These are phyloP conservation scores for Mallateleia sp. DNA, from an alignment of 2,888 invertebrate species.

Conservation along the genomic window DNA sequence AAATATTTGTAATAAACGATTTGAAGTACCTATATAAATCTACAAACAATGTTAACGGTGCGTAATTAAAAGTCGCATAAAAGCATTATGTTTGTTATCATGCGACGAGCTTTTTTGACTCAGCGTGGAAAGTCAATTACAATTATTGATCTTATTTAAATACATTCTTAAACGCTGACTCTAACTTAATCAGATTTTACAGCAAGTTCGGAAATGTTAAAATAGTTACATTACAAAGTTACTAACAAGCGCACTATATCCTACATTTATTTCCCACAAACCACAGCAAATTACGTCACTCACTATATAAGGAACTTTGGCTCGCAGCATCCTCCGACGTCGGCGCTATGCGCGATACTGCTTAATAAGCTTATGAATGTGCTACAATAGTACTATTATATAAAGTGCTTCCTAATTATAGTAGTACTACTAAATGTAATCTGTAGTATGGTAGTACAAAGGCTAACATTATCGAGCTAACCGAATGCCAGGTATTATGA, in stretches of 20 bases:
- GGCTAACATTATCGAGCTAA: slow-evolving; percentile 67
- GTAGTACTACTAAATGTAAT: slow-evolving; percentile 72
- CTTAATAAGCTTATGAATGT: slow-evolving; percentile 75
- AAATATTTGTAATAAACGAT: too few relatives aligned
- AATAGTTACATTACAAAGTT: slow-evolving; percentile 47
- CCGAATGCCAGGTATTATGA: slow-evolving; percentile 55
- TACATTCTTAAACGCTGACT: too few relatives aligned
- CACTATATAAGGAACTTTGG: slow-evolving; percentile 66
- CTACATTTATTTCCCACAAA: slow-evolving; percentile 61
- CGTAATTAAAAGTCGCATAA: too few relatives aligned
- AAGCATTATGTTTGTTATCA: too few relatives aligned
- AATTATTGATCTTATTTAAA: too few relatives aligned
- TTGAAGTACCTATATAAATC: too few relatives aligned
- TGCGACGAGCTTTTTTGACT: too few relatives aligned
- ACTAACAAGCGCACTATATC: slow-evolving; percentile 42
- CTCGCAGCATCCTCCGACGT: slow-evolving; percentile 50
- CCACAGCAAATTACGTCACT: slow-evolving; percentile 70
- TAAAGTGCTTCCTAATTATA: slow-evolving; percentile 73
- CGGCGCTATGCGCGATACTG: slow-evolving; percentile 63
- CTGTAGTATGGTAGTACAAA: slow-evolving; percentile 66
- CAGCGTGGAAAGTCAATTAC: too few relatives aligned
- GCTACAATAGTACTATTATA: slow-evolving; percentile 71
- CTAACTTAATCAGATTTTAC: too few relatives aligned
- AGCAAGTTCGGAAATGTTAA: neutral
- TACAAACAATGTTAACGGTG: too few relatives aligned